Evolutionary conservation across 2,888 invertebrate species (phyloP).

Genomic region (Sminthurinus aureus): DNA sequence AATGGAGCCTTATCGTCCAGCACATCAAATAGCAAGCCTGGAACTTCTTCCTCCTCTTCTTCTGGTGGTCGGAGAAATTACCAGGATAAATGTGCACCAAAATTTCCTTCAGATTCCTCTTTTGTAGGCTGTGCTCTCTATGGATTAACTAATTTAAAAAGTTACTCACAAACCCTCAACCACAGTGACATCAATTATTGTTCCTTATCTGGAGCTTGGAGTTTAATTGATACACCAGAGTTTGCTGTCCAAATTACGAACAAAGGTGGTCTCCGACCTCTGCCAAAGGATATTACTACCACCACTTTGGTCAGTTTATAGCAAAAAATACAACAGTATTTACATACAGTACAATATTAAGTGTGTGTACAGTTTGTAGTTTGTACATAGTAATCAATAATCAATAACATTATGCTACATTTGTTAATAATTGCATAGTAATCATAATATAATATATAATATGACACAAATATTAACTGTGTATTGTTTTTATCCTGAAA

Average conservation of each 20-base stretch:
- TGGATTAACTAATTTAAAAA: constrained; percentile 59
- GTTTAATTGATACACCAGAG: constrained; percentile 57
- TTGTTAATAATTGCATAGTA: no score
- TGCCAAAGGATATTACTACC: constrained; percentile 59
- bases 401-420: no score
- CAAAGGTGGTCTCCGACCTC: constrained; percentile 57
- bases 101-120: constrained; percentile 42
- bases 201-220: constrained; percentile 59
- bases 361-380: no score
- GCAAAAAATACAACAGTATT: no score
- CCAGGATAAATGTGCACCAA: constrained; percentile 48
- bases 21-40: constrained; percentile 17
- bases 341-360: no score
- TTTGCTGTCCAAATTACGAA: constrained; percentile 60
- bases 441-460: no score
- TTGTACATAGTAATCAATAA: no score
- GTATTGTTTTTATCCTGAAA: no score
- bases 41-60: constrained; percentile 23
- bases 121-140: constrained; percentile 58
- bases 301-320: constrained; percentile 56
- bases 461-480: no score
- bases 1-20: constrained; percentile 27
- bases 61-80: constrained; percentile 16
- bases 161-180: constrained; percentile 57
- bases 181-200: constrained; percentile 54